A percentile compares a stretch with the other conserved stretches of the same genome.
phyloP scores from a whole-genome alignment of 1,140 invertebrate species.

The Drosophila sturtevanti region DNA sequence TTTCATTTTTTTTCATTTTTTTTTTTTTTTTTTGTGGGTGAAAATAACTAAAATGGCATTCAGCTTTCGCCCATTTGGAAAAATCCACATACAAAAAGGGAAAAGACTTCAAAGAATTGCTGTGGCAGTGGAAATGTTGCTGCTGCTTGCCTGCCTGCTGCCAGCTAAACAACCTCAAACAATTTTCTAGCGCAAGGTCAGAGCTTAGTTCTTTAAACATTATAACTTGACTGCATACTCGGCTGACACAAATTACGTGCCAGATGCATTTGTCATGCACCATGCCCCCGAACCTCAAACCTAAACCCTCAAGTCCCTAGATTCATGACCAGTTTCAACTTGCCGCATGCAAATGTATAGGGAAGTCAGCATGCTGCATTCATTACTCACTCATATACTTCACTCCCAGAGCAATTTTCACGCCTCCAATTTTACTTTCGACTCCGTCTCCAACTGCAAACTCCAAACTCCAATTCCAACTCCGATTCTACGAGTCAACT shows the following conservation, averaged over 20 bases:
- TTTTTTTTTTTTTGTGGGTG: slow-evolving; percentile 62
- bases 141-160: slow-evolving; percentile 21
- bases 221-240: slow-evolving; percentile 40
- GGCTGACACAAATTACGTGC: slow-evolving; percentile 68
- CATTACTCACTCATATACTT: slow-evolving; percentile 40
- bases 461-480: not conserved
- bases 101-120: slow-evolving; percentile 31
- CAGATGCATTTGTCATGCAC: slow-evolving; percentile 42
- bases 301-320: not conserved
- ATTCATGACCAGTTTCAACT: slow-evolving; percentile 33
- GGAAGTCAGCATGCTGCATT: slow-evolving; percentile 12
- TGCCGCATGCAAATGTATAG: slow-evolving; percentile 54
- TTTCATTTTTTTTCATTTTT: not conserved
- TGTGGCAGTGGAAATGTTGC: slow-evolving; percentile 2
- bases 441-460: slow-evolving; percentile 5
- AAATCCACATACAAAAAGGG: slow-evolving; percentile 34
- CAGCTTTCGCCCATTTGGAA: slow-evolving; percentile 76
- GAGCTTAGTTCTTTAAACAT: slow-evolving; percentile 53
- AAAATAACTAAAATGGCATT: slow-evolving; percentile 73
- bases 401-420: slow-evolving; percentile 46
- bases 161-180: slow-evolving; percentile 26
- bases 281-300: not conserved
- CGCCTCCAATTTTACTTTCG: slow-evolving; percentile 70
- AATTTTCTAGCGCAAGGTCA: slow-evolving; percentile 69
- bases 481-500: slow-evolving; percentile 13